Percentiles rank a stretch among this genome's conserved stretches.
Evolutionary conservation across 2,113 vertebrate species (phyloP).

Genomic region (Monopterus albus): DNA sequence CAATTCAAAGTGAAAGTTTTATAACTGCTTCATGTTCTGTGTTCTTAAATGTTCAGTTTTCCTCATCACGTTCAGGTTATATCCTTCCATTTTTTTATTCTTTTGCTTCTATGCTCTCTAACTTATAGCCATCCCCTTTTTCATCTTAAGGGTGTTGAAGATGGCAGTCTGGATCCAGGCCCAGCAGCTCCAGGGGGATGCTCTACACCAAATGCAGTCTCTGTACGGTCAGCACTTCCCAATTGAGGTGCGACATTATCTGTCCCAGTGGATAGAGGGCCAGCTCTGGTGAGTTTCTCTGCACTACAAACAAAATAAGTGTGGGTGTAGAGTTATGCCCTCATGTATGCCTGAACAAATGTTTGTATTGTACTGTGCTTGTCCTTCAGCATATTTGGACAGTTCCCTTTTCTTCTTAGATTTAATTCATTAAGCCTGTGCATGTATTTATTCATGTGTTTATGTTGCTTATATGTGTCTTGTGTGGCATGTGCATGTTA

Average conservation of each 20-base stretch:
- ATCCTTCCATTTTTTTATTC: neutral
- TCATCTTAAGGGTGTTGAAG: slow-evolving; percentile 81
- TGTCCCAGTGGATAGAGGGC: slow-evolving; percentile 96
- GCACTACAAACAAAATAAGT: neutral
- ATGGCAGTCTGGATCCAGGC: slow-evolving; percentile 99
- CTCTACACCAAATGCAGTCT: slow-evolving; percentile 97
- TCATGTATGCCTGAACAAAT: neutral
- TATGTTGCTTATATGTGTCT: neutral
- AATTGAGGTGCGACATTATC: slow-evolving; percentile 97
- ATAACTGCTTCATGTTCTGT: neutral
- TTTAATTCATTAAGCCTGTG: neutral
- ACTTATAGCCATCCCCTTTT: neutral
- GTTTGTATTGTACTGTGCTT: neutral
- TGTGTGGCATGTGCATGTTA: neutral
- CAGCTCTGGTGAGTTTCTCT: slow-evolving; percentile 88
- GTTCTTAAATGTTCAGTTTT: too few species aligned
- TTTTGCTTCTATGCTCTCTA: neutral
- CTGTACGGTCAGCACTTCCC: slow-evolving; percentile 98
- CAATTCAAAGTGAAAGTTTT: slow-evolving; percentile 17
- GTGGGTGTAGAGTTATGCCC: neutral
- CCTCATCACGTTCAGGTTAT: too few species aligned
- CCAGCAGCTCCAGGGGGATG: slow-evolving; percentile 97
- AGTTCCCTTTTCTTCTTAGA: neutral
- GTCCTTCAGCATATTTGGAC: neutral
- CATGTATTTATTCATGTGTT: neutral